These are phyloP conservation scores for Pachyramphus minor DNA, from an alignment of 2,113 vertebrate species.

Conservation along the genomic window DNA sequence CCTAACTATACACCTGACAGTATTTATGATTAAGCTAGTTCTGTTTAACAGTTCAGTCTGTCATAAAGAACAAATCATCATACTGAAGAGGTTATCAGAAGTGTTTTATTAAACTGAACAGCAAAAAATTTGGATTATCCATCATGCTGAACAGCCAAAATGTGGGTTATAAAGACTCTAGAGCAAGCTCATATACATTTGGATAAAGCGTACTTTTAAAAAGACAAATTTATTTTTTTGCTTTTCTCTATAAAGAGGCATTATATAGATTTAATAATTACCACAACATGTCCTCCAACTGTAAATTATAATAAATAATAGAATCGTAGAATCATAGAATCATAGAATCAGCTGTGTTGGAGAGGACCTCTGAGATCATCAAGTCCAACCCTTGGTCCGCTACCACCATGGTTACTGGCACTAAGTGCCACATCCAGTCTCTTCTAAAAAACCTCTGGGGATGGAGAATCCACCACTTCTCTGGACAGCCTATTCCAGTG, in stretches of 20 bases:
- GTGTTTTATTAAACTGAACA: neutral
- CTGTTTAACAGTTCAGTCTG: neutral
- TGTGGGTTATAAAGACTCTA: neutral
- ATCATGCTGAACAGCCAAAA: neutral
- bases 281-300: neutral
- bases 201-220: neutral
- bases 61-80: neutral
- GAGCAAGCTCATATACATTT: neutral
- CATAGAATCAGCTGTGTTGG: no score
- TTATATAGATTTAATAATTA: neutral
- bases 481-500: no score
- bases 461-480: no score
- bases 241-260: neutral
- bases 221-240: neutral
- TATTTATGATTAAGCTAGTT: neutral
- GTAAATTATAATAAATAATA: slow-evolving; percentile 1
- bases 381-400: no score
- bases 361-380: no score
- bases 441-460: no score
- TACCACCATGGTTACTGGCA: no score
- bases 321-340: no score
- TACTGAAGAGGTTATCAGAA: neutral
- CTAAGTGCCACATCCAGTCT: no score
- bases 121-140: neutral
- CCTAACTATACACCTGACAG: neutral